These are phyloP conservation scores for Xylota sylvarum DNA, from an alignment of 2,888 invertebrate genomes.

Conservation along the genomic window DNA sequence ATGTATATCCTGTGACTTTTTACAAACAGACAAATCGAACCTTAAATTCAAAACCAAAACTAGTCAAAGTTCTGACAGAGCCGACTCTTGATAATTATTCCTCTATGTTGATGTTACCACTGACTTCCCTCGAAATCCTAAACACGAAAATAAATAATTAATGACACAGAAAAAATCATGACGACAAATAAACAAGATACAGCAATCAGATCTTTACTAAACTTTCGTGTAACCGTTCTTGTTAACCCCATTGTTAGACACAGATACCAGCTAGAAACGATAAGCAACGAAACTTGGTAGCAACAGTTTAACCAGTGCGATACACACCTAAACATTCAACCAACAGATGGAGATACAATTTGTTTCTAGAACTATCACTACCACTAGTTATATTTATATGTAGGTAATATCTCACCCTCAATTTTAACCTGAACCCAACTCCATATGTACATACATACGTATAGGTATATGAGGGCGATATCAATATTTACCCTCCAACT, in stretches of 20 bases:
- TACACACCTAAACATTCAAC: slow-evolving; percentile 31
- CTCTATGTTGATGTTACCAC: too few relatives aligned
- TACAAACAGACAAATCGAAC: too few relatives aligned
- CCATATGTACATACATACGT: background rate
- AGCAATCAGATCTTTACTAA: background rate
- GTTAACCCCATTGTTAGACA: background rate
- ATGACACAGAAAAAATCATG: too few relatives aligned
- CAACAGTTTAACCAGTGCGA: slow-evolving; percentile 25
- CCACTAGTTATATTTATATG: too few relatives aligned
- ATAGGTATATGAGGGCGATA: slow-evolving; percentile 45
- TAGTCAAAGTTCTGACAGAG: too few relatives aligned
- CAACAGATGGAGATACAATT: slow-evolving; percentile 39
- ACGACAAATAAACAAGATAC: too few relatives aligned
- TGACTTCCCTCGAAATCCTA: too few relatives aligned
- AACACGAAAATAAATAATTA: too few relatives aligned
- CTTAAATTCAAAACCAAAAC: too few relatives aligned
- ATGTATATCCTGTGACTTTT: too few relatives aligned
- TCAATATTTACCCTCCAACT: slow-evolving; percentile 58
- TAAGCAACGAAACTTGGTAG: slow-evolving; percentile 9
- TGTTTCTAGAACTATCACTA: slow-evolving; percentile 17
- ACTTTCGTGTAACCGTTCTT: background rate
- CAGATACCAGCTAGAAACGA: slow-evolving; percentile 3
- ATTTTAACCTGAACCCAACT: slow-evolving; percentile 19
- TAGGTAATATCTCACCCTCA: slow-evolving; percentile 12
- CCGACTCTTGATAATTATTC: too few relatives aligned